Percentiles rank a stretch among this genome's conserved stretches.
Evolutionary conservation across 2,888 invertebrate genomes (phyloP).

Genomic region (Xanthorhoe spadicearia): DNA sequence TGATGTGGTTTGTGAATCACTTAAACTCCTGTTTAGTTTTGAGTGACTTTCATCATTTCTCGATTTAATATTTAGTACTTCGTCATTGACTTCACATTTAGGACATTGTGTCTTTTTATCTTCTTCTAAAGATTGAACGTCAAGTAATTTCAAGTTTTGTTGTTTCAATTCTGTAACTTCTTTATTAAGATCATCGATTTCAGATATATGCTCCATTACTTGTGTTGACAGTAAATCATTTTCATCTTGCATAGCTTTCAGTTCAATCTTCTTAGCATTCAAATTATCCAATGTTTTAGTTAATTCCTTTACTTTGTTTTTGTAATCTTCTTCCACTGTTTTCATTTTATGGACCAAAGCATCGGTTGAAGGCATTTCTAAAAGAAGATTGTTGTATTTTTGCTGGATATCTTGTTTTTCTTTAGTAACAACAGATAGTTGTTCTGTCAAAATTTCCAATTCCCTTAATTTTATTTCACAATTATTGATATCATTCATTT

Average conservation of each 20-base stretch:
- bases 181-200: slow-evolving; percentile 77
- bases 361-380: slow-evolving; percentile 63
- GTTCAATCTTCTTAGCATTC: slow-evolving; percentile 52
- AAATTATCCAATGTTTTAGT: slow-evolving; percentile 54
- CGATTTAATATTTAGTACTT: slow-evolving; percentile 45
- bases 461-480: slow-evolving; percentile 42
- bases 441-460: slow-evolving; percentile 51
- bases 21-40: slow-evolving; percentile 69
- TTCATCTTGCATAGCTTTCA: slow-evolving; percentile 76
- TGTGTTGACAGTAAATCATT: slow-evolving; percentile 83
- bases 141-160: slow-evolving; percentile 51
- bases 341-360: slow-evolving; percentile 60
- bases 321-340: slow-evolving; percentile 60
- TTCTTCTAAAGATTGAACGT: slow-evolving; percentile 44
- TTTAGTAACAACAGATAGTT: slow-evolving; percentile 50
- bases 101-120: slow-evolving; percentile 48
- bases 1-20: slow-evolving; percentile 70
- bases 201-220: slow-evolving; percentile 84
- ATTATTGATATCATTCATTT: slow-evolving; percentile 33
- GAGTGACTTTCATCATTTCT: slow-evolving; percentile 46
- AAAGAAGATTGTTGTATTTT: slow-evolving; percentile 61
- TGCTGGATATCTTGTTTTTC: slow-evolving; percentile 59
- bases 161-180: slow-evolving; percentile 60
- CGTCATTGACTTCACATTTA: slow-evolving; percentile 56
- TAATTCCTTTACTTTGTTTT: slow-evolving; percentile 56